Evolutionary conservation across 2,888 invertebrate genomes (phyloP), one percentile per base, ranked within the genome.

Genomic region (Girardia tigrina): DNA sequence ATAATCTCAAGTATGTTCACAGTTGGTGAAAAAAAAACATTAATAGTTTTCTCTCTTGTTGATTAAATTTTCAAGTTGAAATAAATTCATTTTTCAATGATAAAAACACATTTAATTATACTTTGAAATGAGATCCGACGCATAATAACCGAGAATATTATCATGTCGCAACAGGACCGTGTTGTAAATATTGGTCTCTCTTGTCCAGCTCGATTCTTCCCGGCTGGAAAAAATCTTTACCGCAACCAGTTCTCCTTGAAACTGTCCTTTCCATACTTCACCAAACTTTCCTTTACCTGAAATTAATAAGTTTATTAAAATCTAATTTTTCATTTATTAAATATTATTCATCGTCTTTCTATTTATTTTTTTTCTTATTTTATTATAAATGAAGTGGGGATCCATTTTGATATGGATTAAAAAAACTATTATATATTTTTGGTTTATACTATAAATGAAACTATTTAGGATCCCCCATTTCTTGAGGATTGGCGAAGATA

Each of bases 141-240:
- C 97, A 80, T 98, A 95, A 84, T 97, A 98, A 6, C 97, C 94
- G 26, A 98, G 88, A 79, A 98, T 93, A 84, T 97, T 95, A 83
- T 95, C 94, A 85, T 98, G 97, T 23, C 97, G 88, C 81, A 98
- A 86, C 94, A 97, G 94, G 77, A 93, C 93, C 0, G 97, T 95
- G 85, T 95, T 94, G 86, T 97, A 98, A 79, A 98, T 95, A 86
- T 95, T 94, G 0, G 95, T 94, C 85, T 98, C 98, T 71, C 76
- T 76, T 0, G 77, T 93, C 95, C 97, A 98, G 0, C 95, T 94
- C 79, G 91, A 88, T 84, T 98, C 97, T 83, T 98, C 97, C 0
- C 94, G 88, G 4, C 94, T 92, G n/a, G 92, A 91, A 86, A 98
- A 97, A 26, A 86, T 85, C 85, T 98, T 98, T 0, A 98, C 97